Evolutionary conservation across 2,888 invertebrate genomes (phyloP).

Genomic region (Scaptomyza polygonia): DNA sequence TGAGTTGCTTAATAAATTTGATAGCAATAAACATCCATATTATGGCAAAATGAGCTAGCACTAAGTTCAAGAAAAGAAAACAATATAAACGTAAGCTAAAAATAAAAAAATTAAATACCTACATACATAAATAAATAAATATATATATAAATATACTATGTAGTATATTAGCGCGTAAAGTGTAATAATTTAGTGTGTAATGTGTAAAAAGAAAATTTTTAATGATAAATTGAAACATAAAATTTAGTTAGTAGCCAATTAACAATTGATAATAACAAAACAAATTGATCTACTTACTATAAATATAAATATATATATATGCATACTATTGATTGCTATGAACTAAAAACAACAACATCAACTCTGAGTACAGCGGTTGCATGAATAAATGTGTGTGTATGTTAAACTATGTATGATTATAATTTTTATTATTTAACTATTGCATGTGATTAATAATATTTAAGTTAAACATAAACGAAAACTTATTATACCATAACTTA

Average conservation of each 20-base stretch:
- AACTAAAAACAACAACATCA: slow-evolving; percentile 4
- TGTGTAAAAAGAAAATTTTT: slow-evolving; percentile 72
- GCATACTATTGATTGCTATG: slow-evolving; percentile 30
- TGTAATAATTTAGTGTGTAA: slow-evolving; percentile 74
- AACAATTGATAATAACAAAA: slow-evolving; percentile 58
- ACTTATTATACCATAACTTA: slow-evolving; percentile 74
- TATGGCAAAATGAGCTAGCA: slow-evolving; percentile 19
- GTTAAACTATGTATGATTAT: slow-evolving; percentile 76
- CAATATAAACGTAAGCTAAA: slow-evolving; percentile 19
- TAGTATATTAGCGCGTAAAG: slow-evolving; percentile 64
- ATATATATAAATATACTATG: slow-evolving; percentile 44
- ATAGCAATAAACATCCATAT: slow-evolving; percentile 40
- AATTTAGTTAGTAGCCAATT: slow-evolving; percentile 82
- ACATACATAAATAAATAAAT: slow-evolving; percentile 28
- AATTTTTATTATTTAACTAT: slow-evolving; percentile 80
- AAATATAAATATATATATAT: slow-evolving; percentile 30
- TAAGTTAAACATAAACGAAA: slow-evolving; percentile 78
- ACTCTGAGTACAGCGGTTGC: slow-evolving; percentile 9
- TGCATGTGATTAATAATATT: slow-evolving; percentile 83
- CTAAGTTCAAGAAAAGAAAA: slow-evolving; percentile 14
- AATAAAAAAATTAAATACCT: slow-evolving; percentile 26
- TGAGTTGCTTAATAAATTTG: slow-evolving; percentile 27
- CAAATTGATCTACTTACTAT: slow-evolving; percentile 62
- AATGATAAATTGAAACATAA: slow-evolving; percentile 65
- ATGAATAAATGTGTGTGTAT: slow-evolving; percentile 54